A percentile compares a stretch with the other conserved stretches of the same genome.
phyloP scores from a whole-genome alignment of 2,888 invertebrate species.

The Drosophila hamatofila region DNA sequence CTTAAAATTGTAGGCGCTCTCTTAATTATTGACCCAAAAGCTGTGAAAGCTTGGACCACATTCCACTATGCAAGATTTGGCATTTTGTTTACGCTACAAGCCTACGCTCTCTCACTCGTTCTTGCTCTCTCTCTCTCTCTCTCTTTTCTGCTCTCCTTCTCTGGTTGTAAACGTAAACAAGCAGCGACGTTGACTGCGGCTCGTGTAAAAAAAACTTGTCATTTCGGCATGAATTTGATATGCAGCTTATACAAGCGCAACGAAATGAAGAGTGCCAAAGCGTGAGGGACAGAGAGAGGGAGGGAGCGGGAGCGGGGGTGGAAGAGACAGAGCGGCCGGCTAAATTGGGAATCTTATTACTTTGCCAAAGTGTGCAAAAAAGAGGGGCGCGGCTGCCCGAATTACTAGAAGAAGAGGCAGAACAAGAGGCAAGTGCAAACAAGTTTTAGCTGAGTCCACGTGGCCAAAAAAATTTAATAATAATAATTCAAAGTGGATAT shows the following conservation, averaged over 20 bases:
- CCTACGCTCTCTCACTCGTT: background rate
- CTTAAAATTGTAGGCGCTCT: slow-evolving; percentile 3
- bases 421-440: slow-evolving; percentile 3
- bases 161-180: slow-evolving; percentile 56
- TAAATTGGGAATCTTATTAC: slow-evolving; percentile 14
- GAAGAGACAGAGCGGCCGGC: background rate
- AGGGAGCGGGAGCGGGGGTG: background rate
- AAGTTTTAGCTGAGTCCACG: background rate
- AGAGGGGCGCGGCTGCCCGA: slow-evolving; percentile 38
- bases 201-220: slow-evolving; percentile 40
- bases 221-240: slow-evolving; percentile 67
- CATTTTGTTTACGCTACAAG: slow-evolving; percentile 47
- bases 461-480: background rate
- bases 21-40: slow-evolving; percentile 21
- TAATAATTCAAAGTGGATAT: background rate
- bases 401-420: background rate
- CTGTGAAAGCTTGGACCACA: slow-evolving; percentile 34
- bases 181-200: slow-evolving; percentile 27
- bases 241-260: slow-evolving; percentile 57
- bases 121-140: background rate
- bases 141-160: slow-evolving; percentile 13
- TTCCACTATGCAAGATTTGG: slow-evolving; percentile 51
- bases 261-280: slow-evolving; percentile 7
- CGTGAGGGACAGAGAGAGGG: background rate
- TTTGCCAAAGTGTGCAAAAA: slow-evolving; percentile 16